Conservation (phyloP, 2,797 vertebrate genomes). For the Hephaestus fuliginosus region DNA sequence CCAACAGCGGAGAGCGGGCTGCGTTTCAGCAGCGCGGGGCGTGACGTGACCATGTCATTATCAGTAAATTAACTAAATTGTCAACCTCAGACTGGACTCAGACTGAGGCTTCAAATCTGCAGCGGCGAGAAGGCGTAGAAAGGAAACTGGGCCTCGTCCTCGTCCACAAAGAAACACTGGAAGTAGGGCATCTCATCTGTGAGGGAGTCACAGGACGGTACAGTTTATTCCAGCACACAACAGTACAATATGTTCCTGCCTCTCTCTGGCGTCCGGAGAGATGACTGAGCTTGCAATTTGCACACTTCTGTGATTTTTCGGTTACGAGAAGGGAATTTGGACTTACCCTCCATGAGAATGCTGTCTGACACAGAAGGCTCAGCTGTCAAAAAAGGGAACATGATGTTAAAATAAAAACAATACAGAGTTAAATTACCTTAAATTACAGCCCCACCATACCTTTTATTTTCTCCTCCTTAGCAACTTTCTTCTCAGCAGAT, state of each 20-base stretch:
- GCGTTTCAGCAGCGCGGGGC: slow-evolving; percentile 32
- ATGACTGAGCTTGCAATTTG: background rate
- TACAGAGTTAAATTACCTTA: background rate
- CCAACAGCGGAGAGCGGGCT: slow-evolving; percentile 32
- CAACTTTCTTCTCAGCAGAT: slow-evolving; percentile 67
- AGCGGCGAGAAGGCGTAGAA: slow-evolving; percentile 88
- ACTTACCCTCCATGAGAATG: slow-evolving; percentile 78
- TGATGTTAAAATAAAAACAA: slow-evolving; percentile 20
- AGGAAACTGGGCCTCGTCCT: slow-evolving; percentile 92
- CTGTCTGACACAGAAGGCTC: slow-evolving; percentile 75
- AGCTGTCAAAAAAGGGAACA: slow-evolving; percentile 51
- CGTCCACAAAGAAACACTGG: slow-evolving; percentile 96
- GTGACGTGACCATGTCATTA: slow-evolving; percentile 46
- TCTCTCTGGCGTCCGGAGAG: background rate
- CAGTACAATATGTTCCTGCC: slow-evolving; percentile 2
- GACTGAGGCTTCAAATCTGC: slow-evolving; percentile 79
- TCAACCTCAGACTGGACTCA: slow-evolving; percentile 38
- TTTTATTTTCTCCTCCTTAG: slow-evolving; percentile 75
- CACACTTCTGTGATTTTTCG: slow-evolving; percentile 15
- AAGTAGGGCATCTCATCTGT: slow-evolving; percentile 95
- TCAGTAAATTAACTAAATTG: slow-evolving; percentile 33
- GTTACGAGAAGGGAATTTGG: background rate
- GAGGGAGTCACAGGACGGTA: slow-evolving; percentile 9
- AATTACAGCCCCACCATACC: slow-evolving; percentile 44
- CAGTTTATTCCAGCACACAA: background rate